Percentiles rank a stretch among this genome's conserved stretches.
Evolutionary conservation across 2,113 vertebrate species (phyloP).

Genomic region (Toxotes jaculatrix): DNA sequence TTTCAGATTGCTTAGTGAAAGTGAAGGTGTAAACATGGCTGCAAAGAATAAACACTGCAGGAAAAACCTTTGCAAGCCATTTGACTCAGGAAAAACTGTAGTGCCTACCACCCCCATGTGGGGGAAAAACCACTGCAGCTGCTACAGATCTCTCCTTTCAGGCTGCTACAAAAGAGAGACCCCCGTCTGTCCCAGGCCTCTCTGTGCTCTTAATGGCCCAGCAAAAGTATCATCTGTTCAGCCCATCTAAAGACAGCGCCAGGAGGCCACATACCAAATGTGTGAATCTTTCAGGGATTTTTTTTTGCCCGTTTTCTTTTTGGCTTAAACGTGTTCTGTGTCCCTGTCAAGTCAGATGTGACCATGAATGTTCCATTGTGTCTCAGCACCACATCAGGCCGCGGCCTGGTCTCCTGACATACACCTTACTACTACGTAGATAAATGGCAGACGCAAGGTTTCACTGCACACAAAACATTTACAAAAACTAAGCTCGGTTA

Average conservation of each 20-base stretch:
- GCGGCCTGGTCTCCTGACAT: slow-evolving; percentile 41
- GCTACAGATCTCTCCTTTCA: slow-evolving; percentile 85
- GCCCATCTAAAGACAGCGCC: slow-evolving; percentile 57
- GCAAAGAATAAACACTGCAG: slow-evolving; percentile 36
- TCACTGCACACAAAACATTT: background rate
- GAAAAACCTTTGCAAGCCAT: slow-evolving; percentile 13
- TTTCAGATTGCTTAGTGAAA: background rate
- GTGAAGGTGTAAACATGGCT: slow-evolving; percentile 16
- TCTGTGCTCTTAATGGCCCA: slow-evolving; percentile 66
- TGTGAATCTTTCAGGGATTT: slow-evolving; percentile 43
- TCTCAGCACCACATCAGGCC: slow-evolving; percentile 59
- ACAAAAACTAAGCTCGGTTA: background rate
- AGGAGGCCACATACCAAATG: slow-evolving; percentile 70
- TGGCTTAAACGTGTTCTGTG: slow-evolving; percentile 19
- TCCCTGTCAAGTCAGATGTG: slow-evolving; percentile 65
- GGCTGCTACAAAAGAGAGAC: slow-evolving; percentile 82
- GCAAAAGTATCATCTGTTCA: slow-evolving; percentile 74
- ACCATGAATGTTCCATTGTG: slow-evolving; percentile 72
- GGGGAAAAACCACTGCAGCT: slow-evolving; percentile 92
- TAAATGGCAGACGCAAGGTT: slow-evolving; percentile 6
- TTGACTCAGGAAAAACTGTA: slow-evolving; percentile 48
- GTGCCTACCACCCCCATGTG: slow-evolving; percentile 97
- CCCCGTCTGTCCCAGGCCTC: slow-evolving; percentile 76
- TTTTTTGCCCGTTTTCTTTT: slow-evolving; percentile 51
- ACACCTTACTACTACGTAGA: slow-evolving; percentile 43